Conservation (phyloP, 2,888 invertebrate species). For the Drosophila multiciliata region DNA sequence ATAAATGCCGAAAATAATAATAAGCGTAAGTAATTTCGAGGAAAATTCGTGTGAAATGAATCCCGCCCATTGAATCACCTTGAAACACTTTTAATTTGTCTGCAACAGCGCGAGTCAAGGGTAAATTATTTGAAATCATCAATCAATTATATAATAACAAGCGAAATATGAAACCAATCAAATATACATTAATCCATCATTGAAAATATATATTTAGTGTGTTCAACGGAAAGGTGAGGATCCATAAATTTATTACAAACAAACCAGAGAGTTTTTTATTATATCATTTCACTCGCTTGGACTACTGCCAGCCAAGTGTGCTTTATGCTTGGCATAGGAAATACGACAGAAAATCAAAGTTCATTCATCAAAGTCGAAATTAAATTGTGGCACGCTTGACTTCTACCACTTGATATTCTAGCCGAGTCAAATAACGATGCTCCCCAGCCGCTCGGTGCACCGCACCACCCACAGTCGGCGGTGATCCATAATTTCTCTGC, state of each 20-base stretch:
- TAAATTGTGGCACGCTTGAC: conserved; percentile 51
- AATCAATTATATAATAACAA: conserved; percentile 53
- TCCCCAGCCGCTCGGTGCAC: conserved; percentile 30
- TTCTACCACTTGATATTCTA: conserved; percentile 54
- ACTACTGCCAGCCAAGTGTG: conserved; percentile 11
- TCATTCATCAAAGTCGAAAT: conserved; percentile 73
- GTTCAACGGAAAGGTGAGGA: background rate
- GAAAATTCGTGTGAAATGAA: conserved; percentile 32
- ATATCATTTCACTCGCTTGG: background rate
- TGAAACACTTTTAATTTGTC: conserved; percentile 41
- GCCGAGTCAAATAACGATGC: conserved; percentile 24
- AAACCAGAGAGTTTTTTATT: background rate
- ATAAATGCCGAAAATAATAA: conserved; percentile 40
- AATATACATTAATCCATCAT: background rate
- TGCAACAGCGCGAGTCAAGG: conserved; percentile 15
- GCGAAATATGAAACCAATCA: background rate
- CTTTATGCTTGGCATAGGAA: conserved; percentile 42
- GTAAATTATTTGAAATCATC: conserved; percentile 41
- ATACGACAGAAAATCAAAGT: conserved; percentile 60
- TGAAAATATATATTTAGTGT: background rate
- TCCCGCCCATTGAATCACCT: conserved; percentile 7
- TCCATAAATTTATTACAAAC: background rate
- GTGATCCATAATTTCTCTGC: conserved; percentile 65
- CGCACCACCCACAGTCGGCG: conserved; percentile 30
- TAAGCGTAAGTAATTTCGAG: conserved; percentile 22